These are phyloP conservation scores for Lutjanus erythropterus DNA, from an alignment of 2,113 vertebrate genomes.

Conservation along the genomic window DNA sequence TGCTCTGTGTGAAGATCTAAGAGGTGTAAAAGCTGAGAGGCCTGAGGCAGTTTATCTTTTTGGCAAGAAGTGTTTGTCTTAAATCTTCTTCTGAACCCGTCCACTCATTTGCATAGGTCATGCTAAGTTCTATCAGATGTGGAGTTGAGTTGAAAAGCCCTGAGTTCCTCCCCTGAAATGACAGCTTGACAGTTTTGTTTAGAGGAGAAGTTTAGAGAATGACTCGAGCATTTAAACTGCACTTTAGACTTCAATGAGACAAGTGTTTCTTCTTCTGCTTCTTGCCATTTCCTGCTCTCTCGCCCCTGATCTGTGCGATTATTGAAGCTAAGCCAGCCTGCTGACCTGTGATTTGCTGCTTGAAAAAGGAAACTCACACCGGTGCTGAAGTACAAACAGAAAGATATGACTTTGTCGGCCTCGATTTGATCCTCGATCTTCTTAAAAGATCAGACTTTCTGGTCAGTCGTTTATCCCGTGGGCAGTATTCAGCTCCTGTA, in stretches of 20 bases:
- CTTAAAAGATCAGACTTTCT: neutral
- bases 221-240: slow-evolving; percentile 20
- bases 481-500: slow-evolving; percentile 9
- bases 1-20: slow-evolving; percentile 20
- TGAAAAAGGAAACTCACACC: neutral
- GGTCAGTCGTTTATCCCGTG: slow-evolving; percentile 1
- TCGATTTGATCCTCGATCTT: neutral
- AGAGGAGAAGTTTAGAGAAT: slow-evolving; percentile 32
- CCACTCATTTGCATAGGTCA: slow-evolving; percentile 30
- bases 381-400: neutral
- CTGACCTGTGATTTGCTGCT: slow-evolving; percentile 2
- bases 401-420: neutral
- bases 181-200: slow-evolving; percentile 15
- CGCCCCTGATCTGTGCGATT: neutral
- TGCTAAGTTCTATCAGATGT: slow-evolving; percentile 25
- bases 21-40: neutral
- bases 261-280: slow-evolving; percentile 4
- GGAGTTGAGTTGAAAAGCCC: neutral
- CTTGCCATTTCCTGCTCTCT: neutral
- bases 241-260: slow-evolving; percentile 11
- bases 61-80: neutral
- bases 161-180: slow-evolving; percentile 17
- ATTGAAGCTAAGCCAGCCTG: neutral
- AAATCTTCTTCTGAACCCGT: slow-evolving; percentile 1
- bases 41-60: slow-evolving; percentile 7